Evolutionary conservation across 2,797 vertebrate species (phyloP), one percentile per base, ranked within the genome.

Genomic region (Margarornis squamiger): DNA sequence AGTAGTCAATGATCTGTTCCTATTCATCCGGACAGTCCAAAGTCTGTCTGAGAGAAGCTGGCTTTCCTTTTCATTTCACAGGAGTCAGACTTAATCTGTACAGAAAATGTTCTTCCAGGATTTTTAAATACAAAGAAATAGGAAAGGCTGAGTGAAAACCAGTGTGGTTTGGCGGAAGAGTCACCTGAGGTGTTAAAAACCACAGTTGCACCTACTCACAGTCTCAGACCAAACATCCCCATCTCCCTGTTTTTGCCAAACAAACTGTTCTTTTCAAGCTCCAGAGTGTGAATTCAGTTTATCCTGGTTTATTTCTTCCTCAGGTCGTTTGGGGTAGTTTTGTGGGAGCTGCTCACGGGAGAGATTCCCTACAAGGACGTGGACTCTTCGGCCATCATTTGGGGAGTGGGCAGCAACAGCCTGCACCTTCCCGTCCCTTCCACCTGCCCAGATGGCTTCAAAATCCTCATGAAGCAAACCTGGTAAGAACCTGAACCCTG

Each of bases 321-420:
- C 88, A 99, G 99, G 99, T 99, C 99, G 0, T 99, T 99, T 92
- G 99, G 99, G 11, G 99, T 99, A n/a, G 99, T 99, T 79, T 97
- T 99, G 78, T 99, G 99, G 99, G 99, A 99, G 94, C 97, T 99
- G 92, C 98, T 99, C 57, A 99, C 99, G 0, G 99, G 99, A 86
- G 99, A 99, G 97, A 99, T 99, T 95, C 99, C 99, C 11, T 99
- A 99, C 97, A 99, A 99, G 96, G 99, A 99, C 0, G 99, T 99
- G 43, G 99, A 99, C 95, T 99, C 99, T 17, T 99, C 99, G 0
- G 99, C 99, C 96, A 99, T 99, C 84, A 99, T 99, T 62, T 99
- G 99, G 99, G 99, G 99, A 17, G 99, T 99, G 29, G 99, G 99
- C 79, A 99, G 99, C 95, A 99, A 99, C 96, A 99, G 99, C 93